These are phyloP conservation scores for Parauchenoglanis ngamensis DNA, from an alignment of 2,797 vertebrate genomes.

Conservation along the genomic window DNA sequence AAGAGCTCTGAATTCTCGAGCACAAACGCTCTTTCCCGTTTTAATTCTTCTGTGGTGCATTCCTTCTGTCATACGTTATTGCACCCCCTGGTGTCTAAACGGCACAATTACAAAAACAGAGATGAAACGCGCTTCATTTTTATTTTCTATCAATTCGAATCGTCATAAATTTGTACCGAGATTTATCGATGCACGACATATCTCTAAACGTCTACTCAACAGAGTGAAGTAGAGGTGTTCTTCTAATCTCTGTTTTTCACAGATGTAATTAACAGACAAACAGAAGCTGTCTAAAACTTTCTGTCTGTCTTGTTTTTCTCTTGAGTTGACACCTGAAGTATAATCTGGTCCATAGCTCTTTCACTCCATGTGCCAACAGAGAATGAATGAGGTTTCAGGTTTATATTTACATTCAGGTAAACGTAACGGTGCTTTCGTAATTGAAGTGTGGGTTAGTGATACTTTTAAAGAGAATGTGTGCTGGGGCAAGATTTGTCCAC, in stretches of 20 bases:
- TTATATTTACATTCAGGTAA: background rate
- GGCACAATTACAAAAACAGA: no score
- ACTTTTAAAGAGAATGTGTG: slow-evolving; percentile 42
- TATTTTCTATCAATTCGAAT: no score
- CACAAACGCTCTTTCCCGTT: no score
- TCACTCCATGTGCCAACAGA: background rate
- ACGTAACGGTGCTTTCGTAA: slow-evolving; percentile 48
- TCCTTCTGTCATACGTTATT: no score
- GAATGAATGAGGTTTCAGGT: background rate
- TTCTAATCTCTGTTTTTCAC: background rate
- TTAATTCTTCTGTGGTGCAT: no score
- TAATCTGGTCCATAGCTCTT: background rate
- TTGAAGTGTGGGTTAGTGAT: slow-evolving; percentile 64
- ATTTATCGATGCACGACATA: no score
- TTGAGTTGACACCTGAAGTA: background rate
- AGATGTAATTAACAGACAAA: background rate
- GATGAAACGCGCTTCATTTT: no score
- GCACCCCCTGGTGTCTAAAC: no score
- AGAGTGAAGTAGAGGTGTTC: background rate
- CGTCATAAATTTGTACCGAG: no score
- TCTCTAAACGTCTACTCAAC: no score
- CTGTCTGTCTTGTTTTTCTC: background rate
- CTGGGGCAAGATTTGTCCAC: slow-evolving; percentile 27
- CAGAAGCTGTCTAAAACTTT: no score
- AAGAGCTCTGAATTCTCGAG: no score